Conservation (phyloP, 2,888 invertebrate genomes). For the Myathropa florea region DNA sequence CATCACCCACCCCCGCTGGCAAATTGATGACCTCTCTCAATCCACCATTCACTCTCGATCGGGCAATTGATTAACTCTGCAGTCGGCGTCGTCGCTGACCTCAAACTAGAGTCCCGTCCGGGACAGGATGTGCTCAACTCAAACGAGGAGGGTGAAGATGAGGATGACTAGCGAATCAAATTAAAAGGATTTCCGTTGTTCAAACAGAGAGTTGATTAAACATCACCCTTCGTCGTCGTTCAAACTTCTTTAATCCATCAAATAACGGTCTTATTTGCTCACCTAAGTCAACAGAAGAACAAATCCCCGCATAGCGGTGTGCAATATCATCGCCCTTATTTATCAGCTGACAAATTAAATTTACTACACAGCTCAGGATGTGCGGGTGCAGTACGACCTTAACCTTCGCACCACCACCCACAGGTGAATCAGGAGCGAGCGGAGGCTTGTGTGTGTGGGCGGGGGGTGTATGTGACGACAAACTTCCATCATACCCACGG, state of each 20-base stretch:
- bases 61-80: background rate
- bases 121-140: background rate
- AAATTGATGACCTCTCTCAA: conserved; percentile 36
- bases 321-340: conserved; percentile 56
- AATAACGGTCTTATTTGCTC: conserved; percentile 69
- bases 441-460: background rate
- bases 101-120: background rate
- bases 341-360: conserved; percentile 66
- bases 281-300: conserved; percentile 63
- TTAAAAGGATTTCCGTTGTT: conserved; percentile 63
- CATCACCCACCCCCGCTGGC: background rate
- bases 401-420: conserved; percentile 41
- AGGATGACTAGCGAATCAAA: conserved; percentile 45
- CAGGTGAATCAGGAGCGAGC: background rate
- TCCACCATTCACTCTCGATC: background rate
- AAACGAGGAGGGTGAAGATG: background rate
- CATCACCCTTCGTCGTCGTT: conserved; percentile 30
- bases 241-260: conserved; percentile 58
- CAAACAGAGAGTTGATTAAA: conserved; percentile 66
- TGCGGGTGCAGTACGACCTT: conserved; percentile 63
- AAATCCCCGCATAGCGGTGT: conserved; percentile 31
- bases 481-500: conserved; percentile 53
- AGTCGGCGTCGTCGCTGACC: background rate
- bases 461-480: conserved; percentile 45
- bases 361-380: conserved; percentile 42